Evolutionary conservation across 1,140 invertebrate species (phyloP), one percentile per base, ranked within the genome.

Genomic region (Bradynema listronoti): DNA sequence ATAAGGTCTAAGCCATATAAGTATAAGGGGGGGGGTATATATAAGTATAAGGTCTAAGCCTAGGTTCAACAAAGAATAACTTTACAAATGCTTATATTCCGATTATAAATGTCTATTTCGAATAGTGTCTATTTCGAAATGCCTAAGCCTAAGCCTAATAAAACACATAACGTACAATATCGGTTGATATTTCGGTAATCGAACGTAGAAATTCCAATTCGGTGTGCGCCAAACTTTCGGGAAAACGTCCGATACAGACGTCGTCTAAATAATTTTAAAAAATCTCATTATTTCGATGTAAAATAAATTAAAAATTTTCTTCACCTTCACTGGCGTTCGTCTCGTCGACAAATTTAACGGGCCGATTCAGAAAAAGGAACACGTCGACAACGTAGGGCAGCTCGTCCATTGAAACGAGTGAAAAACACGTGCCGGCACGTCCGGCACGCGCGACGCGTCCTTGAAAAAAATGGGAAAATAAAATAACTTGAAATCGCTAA

Each of bases 391-490:
- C 80, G 79, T 92, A 91, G 1, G 93, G 85, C 24, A 89, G 82
- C 79, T 99, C 95, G 69, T 97, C 93, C 0, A 85, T 84, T 0
- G 86, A 81, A 25, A 98, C 82, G 42, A 99, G 83, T 6, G 89
- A 94, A 75, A 87, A 91, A 0, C 93, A 90, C 5, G 84, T 87
- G 27, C 94, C 94, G 51, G 83, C 84, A 32, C 90, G 83, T 5
- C 93, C 93, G 54, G 93, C 94, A 69, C 95, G 83, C 6, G 94
- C 95, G 81, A 95, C 96, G 68, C 95, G 85, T 70, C 93, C 90
- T 84, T 58, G 56, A n/a, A n/a, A n/a, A n/a, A n/a, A n/a, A n/a
- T n/a, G n/a, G n/a, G n/a, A n/a, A n/a, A n/a, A n/a, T n/a, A n/a
- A n/a, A n/a, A n/a, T n/a, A n/a, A n/a, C n/a, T n/a, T n/a, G n/a